Base-by-base conservation (phyloP, 2,888 invertebrate genomes). In the Netelia inedita region DNA sequence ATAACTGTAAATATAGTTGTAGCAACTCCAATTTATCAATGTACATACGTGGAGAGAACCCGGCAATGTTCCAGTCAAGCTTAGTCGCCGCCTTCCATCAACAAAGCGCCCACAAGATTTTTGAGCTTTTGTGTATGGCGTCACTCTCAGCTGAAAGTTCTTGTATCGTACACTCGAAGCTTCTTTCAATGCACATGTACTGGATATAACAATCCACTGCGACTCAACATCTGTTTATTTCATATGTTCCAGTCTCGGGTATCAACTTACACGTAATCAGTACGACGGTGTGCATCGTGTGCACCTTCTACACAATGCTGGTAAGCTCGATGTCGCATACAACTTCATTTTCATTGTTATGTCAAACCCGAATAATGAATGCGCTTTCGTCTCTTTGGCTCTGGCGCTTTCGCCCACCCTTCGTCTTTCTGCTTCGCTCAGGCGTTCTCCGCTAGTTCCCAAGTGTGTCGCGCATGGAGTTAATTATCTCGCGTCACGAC, bases 221-320 rank as follows among this genome's bases (percentile, higher is more conserved):
- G 14, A 46, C 14, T 46, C 46, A 46, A 46, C 46, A 14, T 11
- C 11, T 14, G 46, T 46, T 46, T 46, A 10, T 55, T 41, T 63
- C 21, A 11, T 21, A 50, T 41, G 72, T 65, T 43, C 50, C 35
- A n/a, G 63, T 59, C 21, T 16, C 96, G 79, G 96, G 96, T 53
- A 94, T 96, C 2, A 93, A 95, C 80, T 94, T 96, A 6, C 96
- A 96, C 90, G 94, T 95, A 1, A 95, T 97, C 59, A 95, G 96
- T 41, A 55, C 96, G 0, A 94, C 96, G 0, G 95, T 96, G 14
- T 96, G 96, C 89, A 93, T 95, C 2, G 94, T 96, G 1, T 97
- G 97, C 90, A 96, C 96, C n/a, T 96, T 97, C 65, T 96, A 97
- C 88, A 96, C 96, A 6, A 96, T 96, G 0, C 90, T 96, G 41